Percentiles rank a stretch among this genome's conserved stretches.
Evolutionary conservation across 2,113 vertebrate species (phyloP).

Genomic region (Neoarius graeffei): DNA sequence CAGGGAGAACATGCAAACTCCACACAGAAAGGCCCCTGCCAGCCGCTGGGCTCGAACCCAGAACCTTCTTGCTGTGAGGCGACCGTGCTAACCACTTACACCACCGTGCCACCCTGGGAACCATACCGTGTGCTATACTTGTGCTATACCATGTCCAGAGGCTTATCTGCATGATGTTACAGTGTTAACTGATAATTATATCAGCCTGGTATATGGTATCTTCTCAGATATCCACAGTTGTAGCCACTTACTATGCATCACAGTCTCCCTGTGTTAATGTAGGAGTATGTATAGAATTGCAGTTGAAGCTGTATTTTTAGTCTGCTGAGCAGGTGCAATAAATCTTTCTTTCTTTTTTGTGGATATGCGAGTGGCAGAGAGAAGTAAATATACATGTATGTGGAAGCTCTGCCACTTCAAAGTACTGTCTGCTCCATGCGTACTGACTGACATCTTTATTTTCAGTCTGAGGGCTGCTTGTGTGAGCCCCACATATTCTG

Average conservation of each 20-base stretch:
- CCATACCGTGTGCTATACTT: not conserved
- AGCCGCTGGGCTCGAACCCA: no score
- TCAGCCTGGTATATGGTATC: conserved; percentile 34
- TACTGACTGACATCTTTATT: conserved; percentile 51
- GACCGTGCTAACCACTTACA: no score
- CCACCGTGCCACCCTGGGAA: no score
- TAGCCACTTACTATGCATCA: conserved; percentile 43
- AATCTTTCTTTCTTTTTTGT: conserved; percentile 48
- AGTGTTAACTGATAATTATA: conserved; percentile 53
- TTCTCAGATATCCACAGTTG: conserved; percentile 57
- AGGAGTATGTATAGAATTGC: conserved; percentile 53
- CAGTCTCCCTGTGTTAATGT: conserved; percentile 48
- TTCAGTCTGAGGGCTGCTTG: conserved; percentile 23
- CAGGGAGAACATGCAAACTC: no score
- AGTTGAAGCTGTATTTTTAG: conserved; percentile 54
- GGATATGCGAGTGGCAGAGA: conserved; percentile 27
- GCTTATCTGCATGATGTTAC: conserved; percentile 39
- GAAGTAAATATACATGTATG: conserved; percentile 45
- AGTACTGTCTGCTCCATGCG: conserved; percentile 33
- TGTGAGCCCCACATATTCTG: conserved; percentile 20
- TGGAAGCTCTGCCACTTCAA: conserved; percentile 44
- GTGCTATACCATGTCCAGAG: conserved; percentile 19
- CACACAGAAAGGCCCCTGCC: no score
- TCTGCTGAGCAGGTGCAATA: conserved; percentile 56
- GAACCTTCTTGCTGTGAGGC: no score